These are phyloP conservation scores for Microtus richardsoni DNA, from an alignment of 2,113 vertebrate species.

Conservation along the genomic window DNA sequence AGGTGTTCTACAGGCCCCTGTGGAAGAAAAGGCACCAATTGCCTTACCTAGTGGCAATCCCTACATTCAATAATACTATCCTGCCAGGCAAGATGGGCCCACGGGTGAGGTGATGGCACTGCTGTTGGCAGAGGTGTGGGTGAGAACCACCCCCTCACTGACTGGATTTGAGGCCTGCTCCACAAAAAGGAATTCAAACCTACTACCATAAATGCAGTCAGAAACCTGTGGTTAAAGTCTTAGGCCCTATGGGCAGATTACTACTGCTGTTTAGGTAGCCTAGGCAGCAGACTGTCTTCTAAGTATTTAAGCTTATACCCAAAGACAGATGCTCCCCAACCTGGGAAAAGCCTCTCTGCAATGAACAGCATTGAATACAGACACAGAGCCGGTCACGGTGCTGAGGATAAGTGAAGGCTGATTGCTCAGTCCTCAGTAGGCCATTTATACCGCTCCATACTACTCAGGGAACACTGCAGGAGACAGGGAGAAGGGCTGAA, in stretches of 20 bases:
- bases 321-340: not conserved
- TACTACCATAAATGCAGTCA: too few species aligned
- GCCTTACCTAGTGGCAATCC: not conserved
- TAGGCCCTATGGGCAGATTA: too few species aligned
- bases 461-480: not conserved
- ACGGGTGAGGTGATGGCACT: not conserved
- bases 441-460: not conserved
- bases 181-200: not conserved
- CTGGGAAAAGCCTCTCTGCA: not conserved
- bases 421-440: not conserved
- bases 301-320: not conserved
- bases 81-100: not conserved
- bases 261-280: not conserved
- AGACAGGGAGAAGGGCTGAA: not conserved
- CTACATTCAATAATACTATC: not conserved
- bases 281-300: not conserved
- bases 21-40: not conserved
- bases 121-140: not conserved
- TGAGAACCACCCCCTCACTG: not conserved
- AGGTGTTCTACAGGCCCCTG: not conserved
- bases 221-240: not conserved
- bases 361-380: not conserved
- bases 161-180: not conserved
- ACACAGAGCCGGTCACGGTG: not conserved
- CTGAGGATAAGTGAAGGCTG: not conserved